Evolutionary conservation across 2,113 vertebrate species (phyloP), one percentile per base, ranked within the genome.

Genomic region (Epinephelus fuscoguttatus): DNA sequence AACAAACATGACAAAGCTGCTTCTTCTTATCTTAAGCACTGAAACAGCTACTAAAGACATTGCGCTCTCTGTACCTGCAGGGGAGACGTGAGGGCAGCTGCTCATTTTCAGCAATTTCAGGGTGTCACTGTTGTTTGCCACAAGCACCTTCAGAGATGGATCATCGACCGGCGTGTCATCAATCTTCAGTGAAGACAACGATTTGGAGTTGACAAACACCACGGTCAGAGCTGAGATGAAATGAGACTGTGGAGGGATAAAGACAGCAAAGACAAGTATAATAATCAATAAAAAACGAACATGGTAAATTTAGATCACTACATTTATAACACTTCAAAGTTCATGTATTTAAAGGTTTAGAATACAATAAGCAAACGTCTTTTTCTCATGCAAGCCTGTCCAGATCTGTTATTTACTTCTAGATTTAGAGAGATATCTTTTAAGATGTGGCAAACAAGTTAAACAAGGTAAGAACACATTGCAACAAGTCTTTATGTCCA

Each of bases 161-260:
- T 99, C 98, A 45, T 99, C 98, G 33, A 99, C 97, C 2, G 98
- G 98, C 18, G 97, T 99, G 88, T 99, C 98, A 2, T 99, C 97
- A 55, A 99, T 99, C 95, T 99, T 99, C 78, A 99, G 96, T 0
- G 98, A 99, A 9, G 97, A 99, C 76, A 99, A 92, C 2, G 98
- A 99, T 84, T 99, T 99, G 87, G 98, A 99, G 95, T 99, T 99
- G 91, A 99, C 98, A 57, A 99, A 99, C 84, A 99, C 97, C 91
- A 99, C 98, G 0, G 98, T 99, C 94, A 99, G 94, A 27, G 98
- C 98, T 30, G 98, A 99, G 95, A 99, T 98, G 88, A 96, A 96
- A 63, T 96, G 95, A 69, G 95, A 96, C 95, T 96, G 87, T 12
- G 62, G 50, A 61, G 37, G 42, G 33, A 85, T 2, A 57, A 53